Evolutionary conservation across 2,888 invertebrate genomes (phyloP).

Genomic region (Melolontha melolontha): DNA sequence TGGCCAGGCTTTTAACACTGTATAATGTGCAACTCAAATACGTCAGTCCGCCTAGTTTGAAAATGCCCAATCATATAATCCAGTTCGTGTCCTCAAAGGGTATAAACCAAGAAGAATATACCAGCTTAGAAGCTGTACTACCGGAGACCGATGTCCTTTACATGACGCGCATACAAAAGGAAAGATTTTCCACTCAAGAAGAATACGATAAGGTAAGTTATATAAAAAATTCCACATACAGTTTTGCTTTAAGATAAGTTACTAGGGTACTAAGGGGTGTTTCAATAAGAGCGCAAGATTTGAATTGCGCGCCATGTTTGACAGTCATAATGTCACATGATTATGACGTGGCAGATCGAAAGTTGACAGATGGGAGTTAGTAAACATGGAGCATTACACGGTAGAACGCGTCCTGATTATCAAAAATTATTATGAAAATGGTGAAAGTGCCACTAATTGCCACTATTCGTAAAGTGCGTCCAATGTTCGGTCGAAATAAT

Average conservation of each 20-base stretch:
- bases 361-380: no score
- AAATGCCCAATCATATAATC: conserved; percentile 90
- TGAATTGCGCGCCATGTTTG: no score
- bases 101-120: conserved; percentile 79
- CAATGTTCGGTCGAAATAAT: no score
- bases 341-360: no score
- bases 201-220: conserved; percentile 85
- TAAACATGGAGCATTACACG: no score
- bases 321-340: no score
- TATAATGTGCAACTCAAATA: conserved; percentile 95
- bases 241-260: neutral
- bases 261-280: neutral
- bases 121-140: conserved; percentile 86
- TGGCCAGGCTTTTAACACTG: conserved; percentile 91
- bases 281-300: no score
- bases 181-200: conserved; percentile 85
- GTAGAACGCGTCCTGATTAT: no score
- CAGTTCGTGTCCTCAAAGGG: conserved; percentile 84
- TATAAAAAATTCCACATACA: neutral
- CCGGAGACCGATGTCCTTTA: conserved; percentile 97
- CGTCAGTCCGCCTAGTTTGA: conserved; percentile 87
- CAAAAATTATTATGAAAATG: no score
- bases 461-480: no score
- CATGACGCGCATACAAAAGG: conserved; percentile 97
- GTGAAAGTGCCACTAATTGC: no score